Base-by-base conservation (phyloP, 2,888 invertebrate genomes). In the Antitype chi region DNA sequence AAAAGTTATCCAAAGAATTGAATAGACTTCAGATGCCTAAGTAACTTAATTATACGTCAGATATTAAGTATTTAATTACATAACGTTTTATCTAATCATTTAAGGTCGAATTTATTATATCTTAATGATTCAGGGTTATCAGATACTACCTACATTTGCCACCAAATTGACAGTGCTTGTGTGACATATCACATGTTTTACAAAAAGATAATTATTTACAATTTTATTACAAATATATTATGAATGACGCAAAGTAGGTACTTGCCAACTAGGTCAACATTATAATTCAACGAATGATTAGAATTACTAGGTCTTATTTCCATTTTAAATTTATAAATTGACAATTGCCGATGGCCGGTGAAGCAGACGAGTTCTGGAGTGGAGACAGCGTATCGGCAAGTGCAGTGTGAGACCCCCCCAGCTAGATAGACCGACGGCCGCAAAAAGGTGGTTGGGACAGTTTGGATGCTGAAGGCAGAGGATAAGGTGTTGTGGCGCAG, bases 81-180 rank as follows among this genome's bases (percentile, higher is more conserved):
- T 62, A 64, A 74, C 60, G 17, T 79, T 23, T 57, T 81, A 84
- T 81, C 84, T 84, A 55, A 84, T 81, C 81, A 63, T 28, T 38
- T 70, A 75, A 79, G 85, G 76, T 81, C 57, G 73, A 74, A 73
- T 74, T 77, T 71, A 13, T 55, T 77, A 67, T 68, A 85, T 75
- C 66, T 76, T 62, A 81, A 76, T 80, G 80, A 74, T 57, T 81
- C 74, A 84, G 76, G 76, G 76, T 75, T 69, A 80, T 77, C 81
- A 71, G 70, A 28, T 57, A 63, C 52, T 64, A 68, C 74, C 52
- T 63, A 75, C 55, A 66, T 52, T 55, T 28, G 80, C 76, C 72
- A 80, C 64, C 70, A 25, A 68, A 74, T 52, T 72, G 52, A 66
- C 64, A 47, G 4, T 13, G 63, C 13, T 1, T 32, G n/a, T 63